A percentile compares a stretch with the other conserved stretches of the same genome.
Evolutionary conservation across 2,113 vertebrate genomes (phyloP).

Genomic region (Dolichotis patagonum): DNA sequence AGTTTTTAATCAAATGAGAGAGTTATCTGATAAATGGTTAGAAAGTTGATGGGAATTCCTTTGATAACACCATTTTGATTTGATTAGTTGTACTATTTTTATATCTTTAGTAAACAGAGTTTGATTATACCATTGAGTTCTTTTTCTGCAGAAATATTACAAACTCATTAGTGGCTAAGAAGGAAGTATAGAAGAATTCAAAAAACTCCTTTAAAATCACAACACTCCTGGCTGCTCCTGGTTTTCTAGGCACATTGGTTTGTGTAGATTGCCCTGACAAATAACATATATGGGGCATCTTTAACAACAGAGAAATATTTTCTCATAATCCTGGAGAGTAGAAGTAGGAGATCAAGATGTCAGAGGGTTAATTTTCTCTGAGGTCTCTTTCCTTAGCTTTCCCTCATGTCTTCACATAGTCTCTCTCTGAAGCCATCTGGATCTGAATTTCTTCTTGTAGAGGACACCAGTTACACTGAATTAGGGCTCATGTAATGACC

Average conservation of each 20-base stretch:
- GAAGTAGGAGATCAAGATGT: neutral
- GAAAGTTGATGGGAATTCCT: slow-evolving; percentile 81
- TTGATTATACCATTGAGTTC: slow-evolving; percentile 71
- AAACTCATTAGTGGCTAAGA: slow-evolving; percentile 59
- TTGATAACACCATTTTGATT: slow-evolving; percentile 79
- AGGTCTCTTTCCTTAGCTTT: neutral
- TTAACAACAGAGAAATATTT: neutral
- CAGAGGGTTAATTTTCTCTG: neutral
- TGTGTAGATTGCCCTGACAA: neutral
- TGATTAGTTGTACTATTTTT: slow-evolving; percentile 84
- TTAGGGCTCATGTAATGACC: neutral
- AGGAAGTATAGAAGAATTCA: slow-evolving; percentile 47
- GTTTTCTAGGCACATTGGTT: neutral
- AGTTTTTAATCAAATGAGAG: slow-evolving; percentile 75
- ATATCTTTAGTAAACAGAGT: slow-evolving; percentile 78
- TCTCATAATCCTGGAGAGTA: neutral
- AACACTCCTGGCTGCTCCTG: neutral
- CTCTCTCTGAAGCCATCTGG: neutral
- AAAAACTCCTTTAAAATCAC: slow-evolving; percentile 42
- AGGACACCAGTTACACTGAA: neutral
- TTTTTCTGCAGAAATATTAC: slow-evolving; percentile 69
- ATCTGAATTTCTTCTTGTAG: neutral
- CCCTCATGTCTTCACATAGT: neutral
- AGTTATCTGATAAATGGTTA: slow-evolving; percentile 72
- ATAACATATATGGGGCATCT: fast-evolving